phyloP scores from a whole-genome alignment of 2,888 invertebrate genomes.

The Athalia cordata region DNA sequence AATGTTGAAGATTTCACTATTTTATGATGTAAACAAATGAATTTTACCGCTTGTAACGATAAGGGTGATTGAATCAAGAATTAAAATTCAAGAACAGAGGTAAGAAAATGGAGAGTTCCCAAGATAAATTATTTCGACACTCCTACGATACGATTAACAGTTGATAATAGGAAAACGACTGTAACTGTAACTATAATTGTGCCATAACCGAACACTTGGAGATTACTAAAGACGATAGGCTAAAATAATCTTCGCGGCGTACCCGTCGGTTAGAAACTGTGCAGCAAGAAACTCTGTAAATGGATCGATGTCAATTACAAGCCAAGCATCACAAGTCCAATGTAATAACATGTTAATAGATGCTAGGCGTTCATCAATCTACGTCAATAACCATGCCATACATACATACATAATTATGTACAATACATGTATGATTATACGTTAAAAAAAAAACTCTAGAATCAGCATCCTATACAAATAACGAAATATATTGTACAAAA shows the following conservation, averaged over 20 bases:
- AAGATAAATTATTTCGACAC: no score
- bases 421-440: slow-evolving; percentile 16
- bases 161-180: background rate
- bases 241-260: slow-evolving; percentile 35
- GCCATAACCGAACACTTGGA: slow-evolving; percentile 9
- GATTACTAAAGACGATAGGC: background rate
- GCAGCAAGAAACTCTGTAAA: background rate
- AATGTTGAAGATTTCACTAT: background rate
- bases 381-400: slow-evolving; percentile 38
- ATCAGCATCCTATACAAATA: background rate
- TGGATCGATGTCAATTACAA: slow-evolving; percentile 42
- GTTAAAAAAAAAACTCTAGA: slow-evolving; percentile 4
- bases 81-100: background rate
- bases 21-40: slow-evolving; percentile 30
- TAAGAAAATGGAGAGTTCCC: no score
- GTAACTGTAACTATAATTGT: background rate
- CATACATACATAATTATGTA: slow-evolving; percentile 1
- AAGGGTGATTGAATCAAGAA: slow-evolving; percentile 19
- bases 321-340: slow-evolving; percentile 33
- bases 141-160: background rate
- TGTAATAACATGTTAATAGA: slow-evolving; percentile 45
- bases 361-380: slow-evolving; percentile 42
- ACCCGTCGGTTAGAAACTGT: slow-evolving; percentile 28
- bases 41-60: background rate
- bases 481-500: no score